Evolutionary conservation across 2,113 vertebrate species (phyloP), one percentile per base, ranked within the genome.

Genomic region (Notothenia coriiceps): DNA sequence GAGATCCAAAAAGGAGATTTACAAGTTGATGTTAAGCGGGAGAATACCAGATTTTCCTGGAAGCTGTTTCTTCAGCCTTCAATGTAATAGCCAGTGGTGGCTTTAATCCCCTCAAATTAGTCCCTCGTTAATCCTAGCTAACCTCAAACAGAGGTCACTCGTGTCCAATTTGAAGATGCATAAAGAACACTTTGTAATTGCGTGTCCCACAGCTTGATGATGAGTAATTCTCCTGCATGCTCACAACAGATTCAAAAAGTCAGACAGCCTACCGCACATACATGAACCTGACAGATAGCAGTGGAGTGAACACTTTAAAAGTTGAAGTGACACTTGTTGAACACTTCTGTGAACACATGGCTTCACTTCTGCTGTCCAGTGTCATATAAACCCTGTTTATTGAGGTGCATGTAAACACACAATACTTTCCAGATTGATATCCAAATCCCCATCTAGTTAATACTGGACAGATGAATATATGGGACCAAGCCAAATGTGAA

Each of bases 91-190:
- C 85, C 83, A 91, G 87, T 89, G 75, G 72, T 90, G 83, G 88
- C 88, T 92, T 94, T 94, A 95, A 94, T 94, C 91, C 91, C 85
- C 72, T 89, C 85, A 94, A 94, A 94, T 94, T 92, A 93, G 92
- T 94, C 89, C 87, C 85, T 81, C 64, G 82, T 89, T 95, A 95
- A 95, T 95, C 94, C 92, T 84, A 69, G 49, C 86, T 91, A 91
- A 93, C 89, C 91, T 88, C 86, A 89, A 72, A 77, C 89, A 87
- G 89, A 93, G 94, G 92, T 93, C 92, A 91, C 70, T 82, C 81
- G 59, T 77, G 88, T 91, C 83, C 87, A 84, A 74, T 88, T 93
- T 91, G 71, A 89, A 92, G 83, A 87, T 87, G 82, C 86, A 87
- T 85, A 92, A 86, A 89, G 66, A 86, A 76, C 75, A 70, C 73